phyloP scores from a whole-genome alignment of 1,140 invertebrate species.

The Tetramorium parvispinum region DNA sequence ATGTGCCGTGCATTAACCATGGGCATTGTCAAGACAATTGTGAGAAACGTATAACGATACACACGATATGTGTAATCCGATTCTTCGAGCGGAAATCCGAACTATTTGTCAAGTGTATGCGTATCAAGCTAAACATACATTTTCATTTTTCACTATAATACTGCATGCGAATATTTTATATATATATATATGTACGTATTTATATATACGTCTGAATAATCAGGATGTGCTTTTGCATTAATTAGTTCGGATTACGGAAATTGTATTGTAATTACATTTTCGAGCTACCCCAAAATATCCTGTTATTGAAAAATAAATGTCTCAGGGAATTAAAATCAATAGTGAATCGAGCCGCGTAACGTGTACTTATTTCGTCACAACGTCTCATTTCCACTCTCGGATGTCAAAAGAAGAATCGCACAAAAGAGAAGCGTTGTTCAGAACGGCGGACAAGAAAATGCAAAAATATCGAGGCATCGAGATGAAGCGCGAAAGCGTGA shows the following conservation, averaged over 20 bases:
- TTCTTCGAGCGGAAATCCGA: constrained; percentile 5
- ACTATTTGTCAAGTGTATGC: neutral
- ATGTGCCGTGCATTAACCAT: constrained; percentile 6
- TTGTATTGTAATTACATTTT: neutral
- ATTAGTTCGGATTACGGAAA: neutral
- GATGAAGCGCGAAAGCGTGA: constrained; percentile 64
- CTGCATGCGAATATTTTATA: neutral
- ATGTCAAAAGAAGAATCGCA: neutral
- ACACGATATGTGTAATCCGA: constrained; percentile 4
- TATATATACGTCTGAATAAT: neutral
- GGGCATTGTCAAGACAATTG: neutral
- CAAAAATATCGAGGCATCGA: constrained; percentile 65
- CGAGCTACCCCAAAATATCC: neutral
- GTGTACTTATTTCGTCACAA: neutral
- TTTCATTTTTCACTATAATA: neutral
- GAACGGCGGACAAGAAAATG: constrained; percentile 48
- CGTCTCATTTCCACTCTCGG: neutral
- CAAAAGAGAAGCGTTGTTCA: neutral
- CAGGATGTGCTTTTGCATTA: neutral
- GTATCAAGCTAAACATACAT: neutral
- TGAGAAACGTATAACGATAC: constrained; percentile 10
- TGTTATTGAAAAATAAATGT: neutral
- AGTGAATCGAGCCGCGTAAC: neutral
- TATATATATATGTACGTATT: neutral
- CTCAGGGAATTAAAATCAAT: neutral